Base-by-base conservation (phyloP, 2,113 vertebrate genomes). In the Enhydra lutris region DNA sequence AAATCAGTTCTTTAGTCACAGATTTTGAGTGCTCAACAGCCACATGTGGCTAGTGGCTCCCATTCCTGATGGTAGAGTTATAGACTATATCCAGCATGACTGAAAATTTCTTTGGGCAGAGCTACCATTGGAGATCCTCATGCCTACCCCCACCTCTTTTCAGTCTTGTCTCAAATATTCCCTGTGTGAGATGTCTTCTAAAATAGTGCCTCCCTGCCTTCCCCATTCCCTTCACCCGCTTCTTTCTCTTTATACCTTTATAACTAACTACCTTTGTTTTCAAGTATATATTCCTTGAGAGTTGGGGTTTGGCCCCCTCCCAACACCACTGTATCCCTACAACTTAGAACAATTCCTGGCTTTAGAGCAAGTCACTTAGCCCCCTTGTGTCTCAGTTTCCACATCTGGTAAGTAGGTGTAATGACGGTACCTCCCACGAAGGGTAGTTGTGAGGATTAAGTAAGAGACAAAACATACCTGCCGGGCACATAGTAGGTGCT, bases 121-220 rank as follows among this genome's bases (percentile, higher is more conserved):
- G 39, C 17, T 31, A 4, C 47, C 39, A 0, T 2, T 15, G 42
- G 74, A 34, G 2, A 6, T 1, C 26, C 7, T 17, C 8, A 12
- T 1, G 2, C 17, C 61, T 1, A 26, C 26, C 86, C 31, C 42
- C 39, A 14, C 5, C 18, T 29, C 73, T n/a, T 36, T 12, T 1
- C 10, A 31, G 78, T 42, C 52, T 94, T 17, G 21, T 24, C 29
- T 76, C 55, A 42, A 20, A 59, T 42, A 42, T 13, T 73, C 55
- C 6, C 45, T 4, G 20, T 7, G 12, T 17, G 47, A 55, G 10
- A 36, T 24, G 26, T 61, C 67, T 85, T 63, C 80, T 47, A 52
- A 63, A 85, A 59, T 29, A 61, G 39, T 12, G 36, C 11, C 69
- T n/a, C 31, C 8, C 34, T 39, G 47, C 24, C 39, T 42, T n/a